Percentiles rank a stretch among this genome's conserved stretches.
These are phyloP conservation scores for Poeciliopsis retropinna DNA, from an alignment of 2,113 vertebrate genomes.

Conservation along the genomic window DNA sequence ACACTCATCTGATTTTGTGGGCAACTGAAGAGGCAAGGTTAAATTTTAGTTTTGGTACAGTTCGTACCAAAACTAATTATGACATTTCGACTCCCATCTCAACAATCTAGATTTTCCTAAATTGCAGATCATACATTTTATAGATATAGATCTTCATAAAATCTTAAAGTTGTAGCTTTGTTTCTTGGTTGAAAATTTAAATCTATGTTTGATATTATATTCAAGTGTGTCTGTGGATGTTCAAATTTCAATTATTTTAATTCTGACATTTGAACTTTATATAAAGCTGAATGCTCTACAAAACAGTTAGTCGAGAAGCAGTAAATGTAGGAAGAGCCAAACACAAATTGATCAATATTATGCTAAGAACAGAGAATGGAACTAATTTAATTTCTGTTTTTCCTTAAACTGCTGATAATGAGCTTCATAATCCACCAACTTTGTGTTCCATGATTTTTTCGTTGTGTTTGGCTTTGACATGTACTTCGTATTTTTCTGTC, in stretches of 20 bases:
- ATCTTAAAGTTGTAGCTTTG: no score
- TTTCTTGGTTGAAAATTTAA: no score
- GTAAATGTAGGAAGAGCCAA: background rate
- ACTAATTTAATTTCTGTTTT: no score
- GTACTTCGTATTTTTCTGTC: background rate
- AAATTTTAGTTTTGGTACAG: conserved; percentile 46
- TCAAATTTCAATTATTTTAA: background rate
- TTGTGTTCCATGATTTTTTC: no score
- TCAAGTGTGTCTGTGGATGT: background rate
- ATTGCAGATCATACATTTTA: no score
- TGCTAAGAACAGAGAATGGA: background rate
- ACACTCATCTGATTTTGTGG: conserved; percentile 56
- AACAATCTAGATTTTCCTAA: conserved; percentile 13
- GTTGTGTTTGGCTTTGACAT: no score
- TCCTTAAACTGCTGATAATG: no score
- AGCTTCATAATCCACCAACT: no score
- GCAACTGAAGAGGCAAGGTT: conserved; percentile 59
- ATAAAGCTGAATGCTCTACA: no score
- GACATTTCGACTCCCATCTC: conserved; percentile 31
- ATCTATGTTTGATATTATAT: background rate
- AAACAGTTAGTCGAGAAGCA: background rate
- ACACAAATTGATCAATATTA: background rate
- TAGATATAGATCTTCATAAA: no score
- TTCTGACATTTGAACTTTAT: no score
- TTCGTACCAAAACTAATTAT: background rate